Evolutionary conservation across 2,797 vertebrate species (phyloP), one percentile per base, ranked within the genome.

Genomic region (Galago senegalensis): DNA sequence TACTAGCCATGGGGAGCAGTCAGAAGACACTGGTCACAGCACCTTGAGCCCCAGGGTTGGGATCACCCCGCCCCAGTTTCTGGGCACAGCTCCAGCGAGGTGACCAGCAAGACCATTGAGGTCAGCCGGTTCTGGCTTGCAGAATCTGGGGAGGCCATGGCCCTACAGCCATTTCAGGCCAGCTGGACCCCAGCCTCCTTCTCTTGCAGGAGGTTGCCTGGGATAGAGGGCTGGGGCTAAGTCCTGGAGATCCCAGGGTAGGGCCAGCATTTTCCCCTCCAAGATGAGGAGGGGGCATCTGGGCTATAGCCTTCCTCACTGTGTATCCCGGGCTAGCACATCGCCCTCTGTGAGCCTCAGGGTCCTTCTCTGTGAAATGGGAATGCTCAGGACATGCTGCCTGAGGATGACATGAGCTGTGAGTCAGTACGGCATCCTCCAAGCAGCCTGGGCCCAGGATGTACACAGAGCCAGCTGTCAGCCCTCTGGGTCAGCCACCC

Each of bases 211-310:
- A 73, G 40, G 40, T 25, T 43, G 40, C 37, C 13, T 3, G 13
- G 34, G 27, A 34, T 10, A 13, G 16, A 7, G 58, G 40, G 31
- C 2, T 2, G 46, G 12, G 25, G 13, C 56, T 89, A 31, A 17
- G 6, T 21, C 40, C 31, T 6, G 27, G 31, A 29, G 27, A 27
- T 25, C 7, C 56, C 20, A 1, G 20, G 40, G 3, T 10, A 46
- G 31, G 31, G 23, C 43, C 4, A 49, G 20, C 3, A 0, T n/a
- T 14, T 12, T 1, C 34, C 63, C 53, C 86, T 84, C 58, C 49
- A 20, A 27, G 27, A 12, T 1, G 0, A 53, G 20, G 77, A 53
- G 29, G 34, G 2, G 2, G 21, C 1, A 0, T 13, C 63, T 18
- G 5, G n/a, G 23, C 8, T 37, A 18, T 0, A 6, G 37, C 12